phyloP scores from a whole-genome alignment of 2,888 invertebrate genomes.

The Odontocerum albicorne region DNA sequence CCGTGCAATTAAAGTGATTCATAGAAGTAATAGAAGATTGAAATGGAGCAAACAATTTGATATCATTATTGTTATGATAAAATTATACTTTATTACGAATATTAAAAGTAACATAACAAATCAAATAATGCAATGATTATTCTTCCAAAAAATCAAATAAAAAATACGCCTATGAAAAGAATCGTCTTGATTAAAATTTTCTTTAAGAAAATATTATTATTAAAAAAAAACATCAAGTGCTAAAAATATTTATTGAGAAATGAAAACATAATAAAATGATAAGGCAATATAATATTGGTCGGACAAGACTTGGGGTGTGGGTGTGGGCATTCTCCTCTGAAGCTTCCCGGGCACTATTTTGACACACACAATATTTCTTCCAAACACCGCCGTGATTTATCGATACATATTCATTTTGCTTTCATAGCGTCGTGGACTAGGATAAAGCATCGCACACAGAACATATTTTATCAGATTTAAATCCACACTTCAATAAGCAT shows the following conservation, averaged over 20 bases:
- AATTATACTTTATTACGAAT: too few relatives aligned
- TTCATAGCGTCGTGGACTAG: conserved; percentile 22
- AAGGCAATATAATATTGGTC: not conserved
- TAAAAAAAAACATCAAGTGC: not conserved
- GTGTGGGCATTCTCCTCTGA: not conserved
- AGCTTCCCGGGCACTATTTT: conserved; percentile 6
- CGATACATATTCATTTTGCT: conserved; percentile 29
- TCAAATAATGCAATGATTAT: too few relatives aligned
- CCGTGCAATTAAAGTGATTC: too few relatives aligned
- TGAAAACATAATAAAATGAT: not conserved
- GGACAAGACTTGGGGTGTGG: too few relatives aligned
- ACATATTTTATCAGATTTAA: not conserved
- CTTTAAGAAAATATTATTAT: not conserved
- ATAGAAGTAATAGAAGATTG: too few relatives aligned
- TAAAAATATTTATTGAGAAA: not conserved
- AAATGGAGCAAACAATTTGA: too few relatives aligned
- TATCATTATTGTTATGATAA: too few relatives aligned
- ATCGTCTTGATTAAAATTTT: too few relatives aligned
- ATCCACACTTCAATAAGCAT: not conserved
- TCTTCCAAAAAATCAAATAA: too few relatives aligned
- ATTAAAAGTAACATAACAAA: too few relatives aligned
- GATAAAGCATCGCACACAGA: not conserved
- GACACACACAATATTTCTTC: conserved; percentile 16
- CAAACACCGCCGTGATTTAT: conserved; percentile 21
- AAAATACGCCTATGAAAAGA: too few relatives aligned